phyloP scores from a whole-genome alignment of 23 tunicate species.

The Trididemnum nubilum region DNA sequence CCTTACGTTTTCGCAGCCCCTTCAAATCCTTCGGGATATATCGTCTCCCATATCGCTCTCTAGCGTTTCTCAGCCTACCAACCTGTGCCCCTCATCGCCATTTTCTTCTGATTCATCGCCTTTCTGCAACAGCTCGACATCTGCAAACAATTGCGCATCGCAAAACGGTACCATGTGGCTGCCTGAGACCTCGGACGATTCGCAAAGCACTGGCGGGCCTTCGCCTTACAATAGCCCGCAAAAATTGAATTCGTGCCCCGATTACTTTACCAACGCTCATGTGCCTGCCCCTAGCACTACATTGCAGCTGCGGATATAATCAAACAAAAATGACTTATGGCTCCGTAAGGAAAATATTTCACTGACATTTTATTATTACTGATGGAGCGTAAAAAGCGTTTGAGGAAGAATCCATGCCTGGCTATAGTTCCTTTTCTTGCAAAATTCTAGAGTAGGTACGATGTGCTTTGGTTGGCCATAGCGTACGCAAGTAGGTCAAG shows the following conservation, averaged over 20 bases:
- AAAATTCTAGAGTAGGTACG: background rate
- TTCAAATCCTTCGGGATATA: constrained; percentile 19
- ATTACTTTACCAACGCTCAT: background rate
- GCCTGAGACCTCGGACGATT: constrained; percentile 80
- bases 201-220: constrained; percentile 54
- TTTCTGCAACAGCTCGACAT: background rate
- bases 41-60: constrained; percentile 61
- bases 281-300: background rate
- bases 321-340: too few species aligned
- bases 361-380: background rate
- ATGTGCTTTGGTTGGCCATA: too few species aligned
- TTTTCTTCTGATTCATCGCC: constrained; percentile 68
- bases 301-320: background rate
- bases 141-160: background rate
- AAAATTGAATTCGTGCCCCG: constrained; percentile 34
- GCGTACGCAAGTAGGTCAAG: too few species aligned
- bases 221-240: constrained; percentile 93
- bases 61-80: background rate
- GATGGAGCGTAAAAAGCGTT: too few species aligned
- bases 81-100: constrained; percentile 49
- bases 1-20: constrained; percentile 21
- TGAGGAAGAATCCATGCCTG: too few species aligned
- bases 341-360: too few species aligned
- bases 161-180: constrained; percentile 3
- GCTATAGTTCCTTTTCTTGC: too few species aligned